These are phyloP conservation scores for Papilio dardanus DNA, from an alignment of 1,140 invertebrate genomes.

Conservation along the genomic window DNA sequence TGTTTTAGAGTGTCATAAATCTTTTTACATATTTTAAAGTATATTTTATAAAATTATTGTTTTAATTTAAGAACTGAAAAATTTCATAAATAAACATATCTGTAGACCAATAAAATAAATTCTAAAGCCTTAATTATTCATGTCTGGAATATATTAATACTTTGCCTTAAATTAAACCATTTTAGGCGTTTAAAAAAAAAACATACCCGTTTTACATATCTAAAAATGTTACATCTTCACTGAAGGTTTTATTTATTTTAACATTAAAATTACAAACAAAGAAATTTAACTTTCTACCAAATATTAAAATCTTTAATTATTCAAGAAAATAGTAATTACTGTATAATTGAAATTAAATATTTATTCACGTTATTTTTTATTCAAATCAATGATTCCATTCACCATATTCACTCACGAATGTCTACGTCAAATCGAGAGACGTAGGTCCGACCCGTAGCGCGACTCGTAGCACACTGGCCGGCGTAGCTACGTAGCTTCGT, in stretches of 20 bases:
- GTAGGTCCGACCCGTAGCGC: constrained; percentile 54
- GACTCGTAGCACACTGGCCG: constrained; percentile 66
- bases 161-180: not conserved
- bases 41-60: not conserved
- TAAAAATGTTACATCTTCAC: not conserved
- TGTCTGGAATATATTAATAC: not conserved
- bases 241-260: not conserved
- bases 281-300: not conserved
- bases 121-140: not conserved
- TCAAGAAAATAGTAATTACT: not conserved
- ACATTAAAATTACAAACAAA: constrained; percentile 3
- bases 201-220: constrained; percentile 1
- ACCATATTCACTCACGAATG: constrained; percentile 52
- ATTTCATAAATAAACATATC: not conserved
- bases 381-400: constrained; percentile 45
- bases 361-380: constrained; percentile 36
- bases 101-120: not conserved
- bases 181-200: not conserved
- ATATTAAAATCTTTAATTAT: not conserved
- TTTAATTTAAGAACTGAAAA: not conserved
- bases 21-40: too few species aligned
- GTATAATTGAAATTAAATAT: not conserved
- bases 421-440: constrained; percentile 20
- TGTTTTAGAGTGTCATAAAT: too few species aligned
- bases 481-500: constrained; percentile 50